Conservation (phyloP, 2,797 vertebrate species). For the Picus viridis region DNA sequence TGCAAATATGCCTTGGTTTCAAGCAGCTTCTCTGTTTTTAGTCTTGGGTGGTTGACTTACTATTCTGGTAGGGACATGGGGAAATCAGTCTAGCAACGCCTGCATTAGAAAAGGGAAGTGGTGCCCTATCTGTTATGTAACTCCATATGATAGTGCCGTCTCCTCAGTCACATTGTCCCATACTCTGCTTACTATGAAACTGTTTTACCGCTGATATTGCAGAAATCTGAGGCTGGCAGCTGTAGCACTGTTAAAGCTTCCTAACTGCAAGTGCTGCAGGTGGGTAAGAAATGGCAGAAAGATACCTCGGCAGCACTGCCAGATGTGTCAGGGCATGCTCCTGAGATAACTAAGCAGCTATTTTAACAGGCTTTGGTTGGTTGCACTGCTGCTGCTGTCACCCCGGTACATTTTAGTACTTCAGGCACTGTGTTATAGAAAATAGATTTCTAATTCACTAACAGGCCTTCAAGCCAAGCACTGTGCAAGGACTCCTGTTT, state of each 20-base stretch:
- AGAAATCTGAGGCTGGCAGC: not conserved
- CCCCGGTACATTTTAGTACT: not conserved
- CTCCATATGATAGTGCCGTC: no score
- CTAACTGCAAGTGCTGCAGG: not conserved
- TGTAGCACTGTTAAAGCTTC: not conserved
- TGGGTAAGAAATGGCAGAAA: slow-evolving; percentile 13
- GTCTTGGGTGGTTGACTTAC: no score
- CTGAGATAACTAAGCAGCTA: not conserved
- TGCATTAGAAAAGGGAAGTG: no score
- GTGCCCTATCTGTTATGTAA: no score
- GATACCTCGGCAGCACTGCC: not conserved
- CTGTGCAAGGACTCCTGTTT: not conserved
- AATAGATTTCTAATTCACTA: slow-evolving; percentile 19
- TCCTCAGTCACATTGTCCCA: no score
- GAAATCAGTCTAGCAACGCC: no score
- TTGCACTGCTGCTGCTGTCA: slow-evolving; percentile 13
- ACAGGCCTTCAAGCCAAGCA: not conserved
- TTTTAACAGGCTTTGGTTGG: not conserved
- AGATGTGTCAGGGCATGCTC: not conserved
- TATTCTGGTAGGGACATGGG: no score
- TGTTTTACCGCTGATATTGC: not conserved
- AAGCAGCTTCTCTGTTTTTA: not conserved
- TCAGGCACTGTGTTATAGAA: not conserved
- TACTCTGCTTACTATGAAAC: no score
- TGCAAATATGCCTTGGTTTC: not conserved